Evolutionary conservation across 2,113 vertebrate species (phyloP).

Genomic region (Narcine bancroftii): DNA sequence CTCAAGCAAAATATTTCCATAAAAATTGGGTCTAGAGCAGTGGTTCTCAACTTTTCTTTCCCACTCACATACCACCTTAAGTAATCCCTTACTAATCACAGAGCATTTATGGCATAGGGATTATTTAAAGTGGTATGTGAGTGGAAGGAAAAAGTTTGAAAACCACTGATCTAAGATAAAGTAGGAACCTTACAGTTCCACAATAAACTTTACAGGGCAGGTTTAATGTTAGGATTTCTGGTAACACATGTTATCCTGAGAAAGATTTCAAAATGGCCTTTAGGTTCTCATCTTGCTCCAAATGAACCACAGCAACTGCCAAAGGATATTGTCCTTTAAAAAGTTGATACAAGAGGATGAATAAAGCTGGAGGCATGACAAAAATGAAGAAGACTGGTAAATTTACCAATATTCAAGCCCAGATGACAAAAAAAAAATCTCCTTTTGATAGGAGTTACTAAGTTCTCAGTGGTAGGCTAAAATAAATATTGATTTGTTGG

Average conservation of each 20-base stretch:
- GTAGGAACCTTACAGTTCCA: too few relatives aligned
- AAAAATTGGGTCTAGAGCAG: too few relatives aligned
- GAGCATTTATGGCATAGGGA: too few relatives aligned
- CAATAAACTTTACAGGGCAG: neutral
- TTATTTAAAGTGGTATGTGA: too few relatives aligned
- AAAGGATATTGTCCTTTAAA: neutral
- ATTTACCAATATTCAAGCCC: slow-evolving; percentile 16
- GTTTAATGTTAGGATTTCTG: neutral
- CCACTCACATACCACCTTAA: too few relatives aligned
- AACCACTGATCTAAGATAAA: too few relatives aligned
- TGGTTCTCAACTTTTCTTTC: too few relatives aligned
- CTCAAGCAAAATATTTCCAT: too few relatives aligned
- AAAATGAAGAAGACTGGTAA: neutral
- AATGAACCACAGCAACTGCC: neutral
- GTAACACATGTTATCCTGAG: neutral
- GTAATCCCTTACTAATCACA: too few relatives aligned
- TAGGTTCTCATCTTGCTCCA: neutral
- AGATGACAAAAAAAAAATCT: neutral
- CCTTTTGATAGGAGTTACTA: neutral
- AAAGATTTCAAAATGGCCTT: neutral
- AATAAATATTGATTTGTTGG: neutral
- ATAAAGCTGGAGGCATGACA: neutral
- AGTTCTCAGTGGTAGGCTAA: neutral
- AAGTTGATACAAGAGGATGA: neutral
- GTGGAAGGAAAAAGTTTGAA: too few relatives aligned